Conservation (phyloP, 2,113 vertebrate species). For the Sorex fumeus region DNA sequence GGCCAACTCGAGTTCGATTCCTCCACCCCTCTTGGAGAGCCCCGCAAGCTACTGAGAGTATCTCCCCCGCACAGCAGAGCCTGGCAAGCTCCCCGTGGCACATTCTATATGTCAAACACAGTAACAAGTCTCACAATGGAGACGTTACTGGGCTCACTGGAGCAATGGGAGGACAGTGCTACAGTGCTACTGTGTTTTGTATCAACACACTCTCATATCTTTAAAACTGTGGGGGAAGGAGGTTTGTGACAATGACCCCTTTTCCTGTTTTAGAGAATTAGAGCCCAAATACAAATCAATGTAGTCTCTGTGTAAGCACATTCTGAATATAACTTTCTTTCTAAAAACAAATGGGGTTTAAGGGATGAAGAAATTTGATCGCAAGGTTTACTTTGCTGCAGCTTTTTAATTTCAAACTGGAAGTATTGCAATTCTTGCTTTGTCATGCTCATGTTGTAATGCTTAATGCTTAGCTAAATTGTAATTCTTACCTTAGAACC, state of each 20-base stretch:
- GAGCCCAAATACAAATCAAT: background rate
- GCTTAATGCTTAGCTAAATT: too few relatives aligned
- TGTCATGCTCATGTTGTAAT: too few relatives aligned
- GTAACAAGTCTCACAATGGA: too few relatives aligned
- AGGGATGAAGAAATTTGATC: background rate
- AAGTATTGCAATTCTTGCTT: background rate
- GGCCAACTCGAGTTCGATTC: too few relatives aligned
- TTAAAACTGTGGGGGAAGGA: background rate
- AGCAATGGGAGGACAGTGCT: too few relatives aligned
- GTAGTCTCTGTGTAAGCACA: background rate
- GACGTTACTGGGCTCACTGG: too few relatives aligned
- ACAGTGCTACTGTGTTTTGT: background rate
- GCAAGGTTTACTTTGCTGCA: background rate
- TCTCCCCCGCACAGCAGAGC: too few relatives aligned
- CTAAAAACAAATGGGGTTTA: background rate
- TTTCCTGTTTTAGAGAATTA: background rate
- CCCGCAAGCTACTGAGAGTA: too few relatives aligned
- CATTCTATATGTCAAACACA: too few relatives aligned
- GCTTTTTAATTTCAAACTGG: background rate
- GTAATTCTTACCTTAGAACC: background rate
- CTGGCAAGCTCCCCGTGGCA: too few relatives aligned
- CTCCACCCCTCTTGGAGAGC: too few relatives aligned
- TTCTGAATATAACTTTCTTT: background rate
- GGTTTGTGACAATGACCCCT: background rate
- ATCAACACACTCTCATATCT: background rate